Evolutionary conservation across 1,140 invertebrate species (phyloP), one percentile per base, ranked within the genome.

Genomic region (Drosophila littoralis): DNA sequence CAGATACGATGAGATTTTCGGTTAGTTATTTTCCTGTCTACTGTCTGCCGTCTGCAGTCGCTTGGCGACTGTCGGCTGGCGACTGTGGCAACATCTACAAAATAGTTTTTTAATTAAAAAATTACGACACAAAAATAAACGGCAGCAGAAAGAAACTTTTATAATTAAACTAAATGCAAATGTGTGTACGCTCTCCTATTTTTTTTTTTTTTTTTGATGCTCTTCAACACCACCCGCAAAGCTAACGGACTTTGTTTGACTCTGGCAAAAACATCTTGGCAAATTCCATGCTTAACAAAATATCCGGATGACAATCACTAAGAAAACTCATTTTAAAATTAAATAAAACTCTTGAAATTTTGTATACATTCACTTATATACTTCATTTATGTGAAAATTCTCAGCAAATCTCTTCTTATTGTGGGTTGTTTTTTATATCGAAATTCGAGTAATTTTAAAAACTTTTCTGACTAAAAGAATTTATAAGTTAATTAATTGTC

Each of bases 101-200:
- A 86, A 86, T 86, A 86, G 82, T 86, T 86, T 86, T 84, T 86
- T 86, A 86, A 86, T 86, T 86, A 86, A 86, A 86, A 86, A 78
- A 81, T 70, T 75, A 63, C 71, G 7, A 67, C 63, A 65, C 54
- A 70, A 68, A 77, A 67, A 66, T 45, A 54, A 54, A 63, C 54
- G 63, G 15, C 22, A 71, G 15, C 36, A 40, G 50, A 38, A 51
- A 51, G 13, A 50, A 71, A 90, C 85, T 90, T 90, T 90, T 90
- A 90, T 90, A 90, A 90, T 90, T 90, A 90, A 89, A 85, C 72
- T 80, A 84, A 90, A 90, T 85, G 85, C 79, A 90, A 90, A 90
- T 89, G 75, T 69, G 66, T 71, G 63, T 63, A 59, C 42, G 9
- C 17, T 75, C 45, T 33, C 28, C 36, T 52, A 7, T 64, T 7